Conservation (phyloP, 1,140 invertebrate genomes). For the Archegozetes longisetosus region DNA sequence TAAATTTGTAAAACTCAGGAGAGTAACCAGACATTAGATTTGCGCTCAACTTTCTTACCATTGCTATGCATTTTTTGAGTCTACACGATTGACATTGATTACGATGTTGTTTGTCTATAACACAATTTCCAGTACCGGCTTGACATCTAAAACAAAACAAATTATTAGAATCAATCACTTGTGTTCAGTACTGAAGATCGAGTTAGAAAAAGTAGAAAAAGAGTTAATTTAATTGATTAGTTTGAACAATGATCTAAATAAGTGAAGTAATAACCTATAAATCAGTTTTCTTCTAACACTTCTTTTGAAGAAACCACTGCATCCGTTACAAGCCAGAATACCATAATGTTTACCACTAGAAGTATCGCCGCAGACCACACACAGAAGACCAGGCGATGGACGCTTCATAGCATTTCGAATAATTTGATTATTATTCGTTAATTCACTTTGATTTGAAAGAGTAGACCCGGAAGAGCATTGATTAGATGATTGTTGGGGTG, state of each 20-base stretch:
- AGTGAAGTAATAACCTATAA: constrained; percentile 72
- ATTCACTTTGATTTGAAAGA: background rate
- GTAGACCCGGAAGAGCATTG: background rate
- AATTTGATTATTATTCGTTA: background rate
- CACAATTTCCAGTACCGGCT: constrained; percentile 81
- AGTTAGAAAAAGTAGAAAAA: too few relatives aligned
- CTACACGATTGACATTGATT: constrained; percentile 97
- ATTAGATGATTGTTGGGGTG: background rate
- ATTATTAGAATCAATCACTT: constrained; percentile 3
- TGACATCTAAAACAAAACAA: constrained; percentile 59
- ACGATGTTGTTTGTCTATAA: constrained; percentile 94
- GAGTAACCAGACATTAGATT: too few relatives aligned
- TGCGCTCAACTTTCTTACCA: too few relatives aligned
- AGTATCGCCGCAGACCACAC: constrained; percentile 90
- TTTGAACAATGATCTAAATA: too few relatives aligned
- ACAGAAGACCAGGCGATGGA: constrained; percentile 34
- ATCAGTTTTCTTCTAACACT: constrained; percentile 91
- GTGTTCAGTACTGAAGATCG: too few relatives aligned
- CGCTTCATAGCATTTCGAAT: background rate
- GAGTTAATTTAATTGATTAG: too few relatives aligned
- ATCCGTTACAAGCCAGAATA: constrained; percentile 96
- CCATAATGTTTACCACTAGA: constrained; percentile 96
- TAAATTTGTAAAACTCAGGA: too few relatives aligned
- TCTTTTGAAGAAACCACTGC: constrained; percentile 95
- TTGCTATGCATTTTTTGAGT: constrained; percentile 90